These are phyloP conservation scores for Epistrophe grossulariae DNA, from an alignment of 2,888 invertebrate genomes.

Conservation along the genomic window DNA sequence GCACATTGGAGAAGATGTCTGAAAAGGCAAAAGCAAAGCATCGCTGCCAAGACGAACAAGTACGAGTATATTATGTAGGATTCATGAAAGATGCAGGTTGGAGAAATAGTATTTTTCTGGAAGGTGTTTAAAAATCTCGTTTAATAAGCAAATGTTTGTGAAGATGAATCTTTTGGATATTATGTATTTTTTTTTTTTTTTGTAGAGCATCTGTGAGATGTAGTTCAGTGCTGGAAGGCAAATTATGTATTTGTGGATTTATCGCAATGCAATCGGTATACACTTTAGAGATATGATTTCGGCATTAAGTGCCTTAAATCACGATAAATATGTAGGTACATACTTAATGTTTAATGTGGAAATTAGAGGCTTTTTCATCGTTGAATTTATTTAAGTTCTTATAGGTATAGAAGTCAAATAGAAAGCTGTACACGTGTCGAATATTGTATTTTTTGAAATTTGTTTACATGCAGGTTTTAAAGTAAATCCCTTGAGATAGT, in stretches of 20 bases:
- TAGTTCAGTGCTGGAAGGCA: slow-evolving; percentile 17
- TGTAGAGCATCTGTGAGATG: slow-evolving; percentile 24
- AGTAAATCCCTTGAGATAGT: too few species aligned
- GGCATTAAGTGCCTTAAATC: slow-evolving; percentile 20
- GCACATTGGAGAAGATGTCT: slow-evolving; percentile 10
- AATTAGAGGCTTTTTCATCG: slow-evolving; percentile 4
- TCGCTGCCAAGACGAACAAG: background rate
- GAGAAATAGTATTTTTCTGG: slow-evolving; percentile 11
- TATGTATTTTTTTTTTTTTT: background rate
- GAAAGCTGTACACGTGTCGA: too few species aligned
- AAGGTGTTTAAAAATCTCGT: slow-evolving; percentile 62
- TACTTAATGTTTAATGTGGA: slow-evolving; percentile 11
- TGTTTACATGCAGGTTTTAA: too few species aligned
- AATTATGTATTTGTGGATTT: slow-evolving; percentile 29
- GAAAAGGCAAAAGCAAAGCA: background rate
- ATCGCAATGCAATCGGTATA: slow-evolving; percentile 66
- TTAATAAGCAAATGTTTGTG: slow-evolving; percentile 74
- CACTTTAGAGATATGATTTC: slow-evolving; percentile 30
- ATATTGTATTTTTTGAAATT: too few species aligned
- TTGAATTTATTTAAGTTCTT: background rate
- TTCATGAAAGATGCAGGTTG: background rate
- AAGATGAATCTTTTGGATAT: slow-evolving; percentile 59
- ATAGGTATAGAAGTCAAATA: too few species aligned
- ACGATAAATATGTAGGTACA: background rate
- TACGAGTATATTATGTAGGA: background rate